A percentile compares a stretch with the other conserved stretches of the same genome.
These are phyloP conservation scores for Drosophila nigrodunni DNA, from an alignment of 1,140 invertebrate species.

Conservation along the genomic window DNA sequence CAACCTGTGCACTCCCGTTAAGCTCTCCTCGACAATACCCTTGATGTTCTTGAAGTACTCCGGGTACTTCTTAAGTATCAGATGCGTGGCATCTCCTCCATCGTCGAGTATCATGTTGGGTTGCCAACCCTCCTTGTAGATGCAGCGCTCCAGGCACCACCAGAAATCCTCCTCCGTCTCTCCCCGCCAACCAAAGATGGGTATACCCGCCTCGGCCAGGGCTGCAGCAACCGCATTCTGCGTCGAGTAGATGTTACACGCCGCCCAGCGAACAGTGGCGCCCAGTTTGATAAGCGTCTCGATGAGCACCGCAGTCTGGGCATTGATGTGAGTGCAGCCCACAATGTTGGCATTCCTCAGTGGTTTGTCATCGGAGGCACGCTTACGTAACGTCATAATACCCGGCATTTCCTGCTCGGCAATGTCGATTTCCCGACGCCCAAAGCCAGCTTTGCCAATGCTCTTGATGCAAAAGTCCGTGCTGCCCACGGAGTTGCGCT, in stretches of 20 bases:
- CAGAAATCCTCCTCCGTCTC: constrained; percentile 99
- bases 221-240: constrained; percentile 98
- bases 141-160: constrained; percentile 98
- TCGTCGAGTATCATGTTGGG: constrained; percentile 99
- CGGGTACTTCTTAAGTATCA: constrained; percentile 98
- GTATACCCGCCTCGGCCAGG: constrained; percentile 93
- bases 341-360: constrained; percentile 97
- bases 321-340: constrained; percentile 98
- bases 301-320: constrained; percentile 97
- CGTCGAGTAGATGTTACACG: constrained; percentile 99
- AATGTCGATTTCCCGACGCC: constrained; percentile 95
- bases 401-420: constrained; percentile 99
- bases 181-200: constrained; percentile 97
- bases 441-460: constrained; percentile 94
- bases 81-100: constrained; percentile 97
- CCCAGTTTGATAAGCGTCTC: constrained; percentile 96
- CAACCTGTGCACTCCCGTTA: constrained; percentile 98
- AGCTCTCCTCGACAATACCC: constrained; percentile 98
- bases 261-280: constrained; percentile 96
- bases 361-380: constrained; percentile 96
- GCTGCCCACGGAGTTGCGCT: constrained; percentile 91
- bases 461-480: constrained; percentile 95
- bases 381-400: constrained; percentile 95
- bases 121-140: constrained; percentile 92
- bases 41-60: constrained; percentile 97